These are phyloP conservation scores for Elegia similella DNA, from an alignment of 2,888 invertebrate species.

Conservation along the genomic window DNA sequence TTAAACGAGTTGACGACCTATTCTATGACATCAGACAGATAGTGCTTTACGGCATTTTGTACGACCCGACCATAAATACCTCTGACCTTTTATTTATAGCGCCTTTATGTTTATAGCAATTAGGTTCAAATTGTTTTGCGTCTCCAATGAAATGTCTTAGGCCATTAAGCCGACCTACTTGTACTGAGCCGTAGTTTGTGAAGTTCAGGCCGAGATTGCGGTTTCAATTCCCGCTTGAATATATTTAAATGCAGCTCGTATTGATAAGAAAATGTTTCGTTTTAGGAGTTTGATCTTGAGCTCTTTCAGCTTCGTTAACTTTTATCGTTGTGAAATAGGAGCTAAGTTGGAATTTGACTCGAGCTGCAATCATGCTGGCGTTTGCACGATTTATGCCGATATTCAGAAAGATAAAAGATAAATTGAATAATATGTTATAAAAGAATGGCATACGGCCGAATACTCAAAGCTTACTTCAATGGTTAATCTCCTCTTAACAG, in stretches of 20 bases:
- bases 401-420: too few relatives aligned
- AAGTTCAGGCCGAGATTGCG: constrained; percentile 3
- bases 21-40: constrained; percentile 14
- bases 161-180: constrained; percentile 17
- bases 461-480: too few relatives aligned
- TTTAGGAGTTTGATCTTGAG: neutral
- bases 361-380: too few relatives aligned
- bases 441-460: too few relatives aligned
- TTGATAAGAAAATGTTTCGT: neutral
- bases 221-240: neutral
- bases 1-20: constrained; percentile 8
- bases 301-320: neutral
- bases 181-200: constrained; percentile 10
- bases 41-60: constrained; percentile 15
- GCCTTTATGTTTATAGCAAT: constrained; percentile 9
- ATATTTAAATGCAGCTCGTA: neutral
- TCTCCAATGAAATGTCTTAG: constrained; percentile 1
- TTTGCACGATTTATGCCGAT: too few relatives aligned
- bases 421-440: too few relatives aligned
- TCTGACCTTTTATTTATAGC: constrained; percentile 14
- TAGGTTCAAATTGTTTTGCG: constrained; percentile 15
- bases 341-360: too few relatives aligned
- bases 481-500: too few relatives aligned
- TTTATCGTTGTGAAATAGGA: neutral
- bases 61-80: constrained; percentile 8